Evolutionary conservation across 2,797 vertebrate genomes (phyloP), one percentile per base, ranked within the genome.

Genomic region (Pseudotriccus pelzelni): DNA sequence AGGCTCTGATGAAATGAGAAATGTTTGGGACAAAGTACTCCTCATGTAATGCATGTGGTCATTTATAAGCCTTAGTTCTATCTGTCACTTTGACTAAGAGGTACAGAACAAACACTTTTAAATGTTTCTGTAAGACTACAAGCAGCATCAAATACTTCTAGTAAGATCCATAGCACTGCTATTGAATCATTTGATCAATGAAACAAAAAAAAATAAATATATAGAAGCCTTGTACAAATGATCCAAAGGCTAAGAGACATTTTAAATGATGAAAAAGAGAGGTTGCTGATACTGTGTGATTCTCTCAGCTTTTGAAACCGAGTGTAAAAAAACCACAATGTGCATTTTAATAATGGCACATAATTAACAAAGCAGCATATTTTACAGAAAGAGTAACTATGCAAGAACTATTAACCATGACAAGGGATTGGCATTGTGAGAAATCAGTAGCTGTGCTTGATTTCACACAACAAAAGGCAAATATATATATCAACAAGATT

Each of bases 1-100:
- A 79, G 36, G 23, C n/a, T 68, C 72, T 59, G 55, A 82, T 62
- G 59, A 78, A 89, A 75, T 84, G 36, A 78, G 46, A 93, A 79
- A 76, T 20, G 6, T 76, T 66, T 76, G 39, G 88, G 81, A 73
- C 73, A 64, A 91, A 69, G 46, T 25, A 44, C 6, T 81, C 59
- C 44, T 88, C 59, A 76, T 75, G 77, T 86, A 88, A 88, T 73
- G 22, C 17, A 13, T 50, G 46, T 47, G 43, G 44, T 90, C 70
- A 87, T 90, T 86, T 89, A 15, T 90, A 89, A 76, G 50, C 27
- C 24, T 39, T 75, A n/a, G 15, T 64, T 78, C 52, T 63, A 5
- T 39, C 49, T 85, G 60, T 69, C 66, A 44, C n/a, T 91, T 81
- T 91, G 70, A 89, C 75, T 60, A 72, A 81, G 49, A 90, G 34